phyloP scores from a whole-genome alignment of 2,113 vertebrate genomes.

The Apeltes quadracus region DNA sequence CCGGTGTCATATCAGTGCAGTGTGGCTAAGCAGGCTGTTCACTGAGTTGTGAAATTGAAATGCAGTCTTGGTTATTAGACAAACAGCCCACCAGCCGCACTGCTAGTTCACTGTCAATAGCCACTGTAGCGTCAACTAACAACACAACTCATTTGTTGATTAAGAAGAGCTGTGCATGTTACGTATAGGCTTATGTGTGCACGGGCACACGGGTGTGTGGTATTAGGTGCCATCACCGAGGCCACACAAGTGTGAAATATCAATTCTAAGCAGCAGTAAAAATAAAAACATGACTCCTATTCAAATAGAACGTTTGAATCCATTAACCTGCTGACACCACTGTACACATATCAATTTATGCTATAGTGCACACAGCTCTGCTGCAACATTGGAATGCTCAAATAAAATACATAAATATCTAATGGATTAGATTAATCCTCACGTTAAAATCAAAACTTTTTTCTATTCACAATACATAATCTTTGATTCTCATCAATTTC shows the following conservation, averaged over 20 bases:
- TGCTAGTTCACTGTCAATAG: constrained; percentile 74
- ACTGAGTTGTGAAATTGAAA: constrained; percentile 82
- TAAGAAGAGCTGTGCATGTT: constrained; percentile 34
- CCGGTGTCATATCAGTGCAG: constrained; percentile 73
- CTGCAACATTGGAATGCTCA: not conserved
- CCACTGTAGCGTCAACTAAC: constrained; percentile 69
- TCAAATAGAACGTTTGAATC: constrained; percentile 60
- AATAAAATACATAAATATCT: too few relatives aligned
- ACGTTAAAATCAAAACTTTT: too few relatives aligned
- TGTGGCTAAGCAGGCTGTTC: constrained; percentile 75
- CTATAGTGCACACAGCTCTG: not conserved
- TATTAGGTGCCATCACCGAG: constrained; percentile 11
- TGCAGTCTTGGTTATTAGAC: constrained; percentile 81
- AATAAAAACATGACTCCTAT: constrained; percentile 56
- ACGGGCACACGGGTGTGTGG: too few relatives aligned
- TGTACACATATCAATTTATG: not conserved
- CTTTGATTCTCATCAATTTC: not conserved
- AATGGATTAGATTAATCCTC: too few relatives aligned
- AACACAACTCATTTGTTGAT: constrained; percentile 69
- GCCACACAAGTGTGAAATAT: constrained; percentile 30
- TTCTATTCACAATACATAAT: not conserved
- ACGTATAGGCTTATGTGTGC: constrained; percentile 12
- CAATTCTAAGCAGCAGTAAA: constrained; percentile 25
- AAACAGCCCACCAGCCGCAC: constrained; percentile 72
- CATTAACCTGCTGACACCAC: constrained; percentile 39